phyloP scores from a whole-genome alignment of 2,888 invertebrate genomes.

The Smittia sp. region DNA sequence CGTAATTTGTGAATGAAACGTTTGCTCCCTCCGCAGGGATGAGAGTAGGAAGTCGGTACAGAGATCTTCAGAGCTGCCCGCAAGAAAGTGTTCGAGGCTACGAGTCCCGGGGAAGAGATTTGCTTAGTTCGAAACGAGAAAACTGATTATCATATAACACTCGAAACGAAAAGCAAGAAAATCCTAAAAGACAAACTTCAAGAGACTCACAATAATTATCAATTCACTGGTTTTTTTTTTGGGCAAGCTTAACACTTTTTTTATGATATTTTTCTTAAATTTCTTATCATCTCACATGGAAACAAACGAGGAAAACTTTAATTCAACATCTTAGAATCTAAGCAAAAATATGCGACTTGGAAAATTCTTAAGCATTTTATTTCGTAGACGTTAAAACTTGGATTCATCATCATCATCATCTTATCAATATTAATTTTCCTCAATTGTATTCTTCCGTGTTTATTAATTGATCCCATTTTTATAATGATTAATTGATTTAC shows the following conservation, averaged over 20 bases:
- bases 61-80: too few relatives aligned
- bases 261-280: constrained; percentile 23
- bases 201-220: too few relatives aligned
- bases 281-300: constrained; percentile 32
- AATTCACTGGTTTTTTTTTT: constrained; percentile 16
- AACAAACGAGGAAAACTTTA: constrained; percentile 41
- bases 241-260: constrained; percentile 40
- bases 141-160: neutral
- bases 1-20: too few relatives aligned
- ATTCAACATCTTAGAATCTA: constrained; percentile 34
- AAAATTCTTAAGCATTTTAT: constrained; percentile 28
- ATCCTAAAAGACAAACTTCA: neutral
- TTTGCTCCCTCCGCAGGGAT: too few relatives aligned
- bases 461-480: constrained; percentile 40
- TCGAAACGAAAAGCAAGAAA: neutral
- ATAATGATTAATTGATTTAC: constrained; percentile 33
- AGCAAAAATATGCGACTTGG: constrained; percentile 35
- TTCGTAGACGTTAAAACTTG: constrained; percentile 32
- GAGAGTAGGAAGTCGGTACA: too few relatives aligned
- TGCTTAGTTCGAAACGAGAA: neutral
- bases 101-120: too few relatives aligned
- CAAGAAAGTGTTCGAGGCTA: too few relatives aligned
- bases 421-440: constrained; percentile 14
- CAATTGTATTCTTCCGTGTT: constrained; percentile 17
- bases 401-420: constrained; percentile 1